Evolutionary conservation across 2,797 vertebrate genomes (phyloP), one percentile per base, ranked within the genome.

Genomic region (Netta rufina): DNA sequence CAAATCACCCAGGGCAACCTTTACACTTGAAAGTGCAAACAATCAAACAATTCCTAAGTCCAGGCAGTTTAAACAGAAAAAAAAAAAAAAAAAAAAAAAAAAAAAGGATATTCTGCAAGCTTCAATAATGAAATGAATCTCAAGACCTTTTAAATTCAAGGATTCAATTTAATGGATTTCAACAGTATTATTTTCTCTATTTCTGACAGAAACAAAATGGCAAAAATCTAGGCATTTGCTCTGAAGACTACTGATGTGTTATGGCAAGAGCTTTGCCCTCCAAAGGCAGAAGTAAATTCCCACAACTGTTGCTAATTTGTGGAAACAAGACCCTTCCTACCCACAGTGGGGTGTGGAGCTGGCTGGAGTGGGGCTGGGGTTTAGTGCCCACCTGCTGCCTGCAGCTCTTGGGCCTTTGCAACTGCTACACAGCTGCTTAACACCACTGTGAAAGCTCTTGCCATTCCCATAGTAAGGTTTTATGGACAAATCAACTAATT

Each of bases 11-110:
- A 2, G 2, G 81, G 66, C 66, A 75, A 75, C 70, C 56, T 90
- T 95, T 76, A 76, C 51, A 86, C 41, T 85, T 87, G 58, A 53
- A 96, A 91, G 66, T 80, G 53, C 51, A 84, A 96, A 87, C 43
- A 95, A 36, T 8, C 51, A 84, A 96, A 89, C 43, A 95, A 36
- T 8, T 77, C 62, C 58, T 89, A 88, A 92, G 27, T 7, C 24
- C 16, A 9, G 13, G 51, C 19, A 78, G 72, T 87, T 60, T 73
- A 54, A 89, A 88, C 19, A 60, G 49, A 13, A 49, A 45, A 45
- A 45, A 45, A 45, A 45, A 49, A 24, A 49, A 49, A 20, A 49
- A 8, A 47, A 49, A 49, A 47, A 47, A 11, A 49, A 13, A 49
- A 24, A 49, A 49, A 49, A 25, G 49, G 24, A 51, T 47, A 78